Percentiles rank a stretch among this genome's conserved stretches.
These are phyloP conservation scores for Epizoanthus illoricatus DNA, from an alignment of 92 coral and sea anemone genomes.

Conservation along the genomic window DNA sequence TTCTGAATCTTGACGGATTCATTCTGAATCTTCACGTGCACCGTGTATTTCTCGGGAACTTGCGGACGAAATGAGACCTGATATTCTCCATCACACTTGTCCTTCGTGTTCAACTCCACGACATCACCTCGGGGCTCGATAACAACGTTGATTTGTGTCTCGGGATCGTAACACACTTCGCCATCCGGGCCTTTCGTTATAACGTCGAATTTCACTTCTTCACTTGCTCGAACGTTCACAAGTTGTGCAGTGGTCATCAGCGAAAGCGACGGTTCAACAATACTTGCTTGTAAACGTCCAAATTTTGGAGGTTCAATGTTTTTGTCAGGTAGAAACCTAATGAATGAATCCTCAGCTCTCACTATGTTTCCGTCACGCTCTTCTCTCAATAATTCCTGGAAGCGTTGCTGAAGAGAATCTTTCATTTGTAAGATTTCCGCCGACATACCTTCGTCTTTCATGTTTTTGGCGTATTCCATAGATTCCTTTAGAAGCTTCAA, in stretches of 20 bases:
- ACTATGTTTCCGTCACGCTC: background rate
- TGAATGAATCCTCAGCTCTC: background rate
- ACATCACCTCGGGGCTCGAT: background rate
- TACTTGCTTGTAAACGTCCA: background rate
- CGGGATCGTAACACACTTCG: background rate
- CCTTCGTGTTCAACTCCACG: background rate
- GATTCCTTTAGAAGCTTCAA: background rate
- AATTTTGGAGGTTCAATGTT: background rate
- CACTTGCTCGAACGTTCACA: no score
- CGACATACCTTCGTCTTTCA: background rate
- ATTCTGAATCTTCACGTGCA: background rate
- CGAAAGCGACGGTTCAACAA: no score
- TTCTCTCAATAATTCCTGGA: conserved; percentile 1
- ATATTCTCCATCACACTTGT: background rate
- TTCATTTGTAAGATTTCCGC: conserved; percentile 5
- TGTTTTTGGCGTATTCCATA: background rate
- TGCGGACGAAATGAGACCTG: background rate
- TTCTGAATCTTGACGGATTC: background rate
- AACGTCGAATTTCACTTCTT: background rate
- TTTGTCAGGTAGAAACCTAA: background rate
- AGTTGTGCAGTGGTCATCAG: no score
- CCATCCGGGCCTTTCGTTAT: background rate
- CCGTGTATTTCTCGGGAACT: background rate
- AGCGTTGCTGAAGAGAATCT: background rate
- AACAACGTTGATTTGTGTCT: background rate